Evolutionary conservation across 2,888 invertebrate species (phyloP), one percentile per base, ranked within the genome.

Genomic region (Sialis fuliginosa): DNA sequence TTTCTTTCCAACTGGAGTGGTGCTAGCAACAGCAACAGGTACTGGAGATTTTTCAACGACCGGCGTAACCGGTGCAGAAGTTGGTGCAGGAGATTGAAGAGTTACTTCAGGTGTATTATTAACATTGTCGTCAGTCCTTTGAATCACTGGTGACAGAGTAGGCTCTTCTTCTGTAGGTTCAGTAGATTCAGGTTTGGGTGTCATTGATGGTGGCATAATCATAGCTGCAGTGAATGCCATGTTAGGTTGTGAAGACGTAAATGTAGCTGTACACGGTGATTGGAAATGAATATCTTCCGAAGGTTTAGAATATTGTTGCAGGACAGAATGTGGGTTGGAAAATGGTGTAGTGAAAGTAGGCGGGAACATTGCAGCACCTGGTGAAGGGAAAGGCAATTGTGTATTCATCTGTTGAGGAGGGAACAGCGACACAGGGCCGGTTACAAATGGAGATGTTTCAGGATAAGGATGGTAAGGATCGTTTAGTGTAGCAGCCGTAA

Each of bases 201-300:
- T 59, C 5, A 73, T 70, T 2, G 72, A 71, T 1, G 76, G 75
- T 4, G 82, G 76, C 44, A 83, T 81, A 9, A 85, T 82, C 75
- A 86, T 82, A 2, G 84, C 82, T 7, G 84, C 80, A 1, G 85
- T 86, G 8, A 87, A 64, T 1, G 84, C 84, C 68, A 87, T 77
- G 57, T 86, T 87, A 59, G 85, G 85, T 48, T 83, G 80, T 0
- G 85, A 83, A 6, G 85, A 79, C 1, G 86, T 85, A 59, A 87
- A 88, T 3, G 87, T 81, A 6, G 86, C 85, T 6, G 75, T 75
- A 58, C 80, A 80, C 0, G 79, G 66, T 5, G 74, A 69, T 5
- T 72, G 67, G 55, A 63, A 66, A 48, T 68, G 66, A 51, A 70
- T 58, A 57, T 74, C 72, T 41, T 72, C 73, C 12, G 67, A 55